Base-by-base conservation (phyloP, 2,113 vertebrate genomes). In the Symphodus melops region DNA sequence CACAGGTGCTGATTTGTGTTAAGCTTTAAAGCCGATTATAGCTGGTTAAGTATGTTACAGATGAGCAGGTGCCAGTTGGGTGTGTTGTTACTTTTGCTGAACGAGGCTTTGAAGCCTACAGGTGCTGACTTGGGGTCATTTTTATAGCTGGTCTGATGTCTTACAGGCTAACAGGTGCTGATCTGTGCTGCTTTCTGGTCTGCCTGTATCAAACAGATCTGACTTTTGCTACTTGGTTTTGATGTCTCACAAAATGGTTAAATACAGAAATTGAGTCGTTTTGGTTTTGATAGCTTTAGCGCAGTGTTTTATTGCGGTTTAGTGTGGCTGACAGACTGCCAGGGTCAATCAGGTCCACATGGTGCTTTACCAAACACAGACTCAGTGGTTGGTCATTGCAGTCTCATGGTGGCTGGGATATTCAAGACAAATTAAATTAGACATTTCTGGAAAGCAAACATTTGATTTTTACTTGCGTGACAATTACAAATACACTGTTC, bases 21-120 rank as follows among this genome's bases (percentile, higher is more conserved):
- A 44, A 71, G 63, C 75, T 77, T 72, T 82, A 82, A 84, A 87
- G 72, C 72, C 11, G 72, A 69, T 78, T 68, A 89, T 72, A 61
- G 81, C 2, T 13, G 77, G 54, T 69, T 70, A 11, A 56, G 51
- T 72, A 12, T 71, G 62, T 72, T 75, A 70, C 83, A 85, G 81
- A 78, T 65, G 70, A 87, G 77, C 84, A 86, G 85, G 79, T 84
- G 81, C n/a, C 72, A 48, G 39, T 44, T 21, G 33, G 58, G 61
- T 23, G 75, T 85, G 52, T 68, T 62, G 79, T 90, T 60, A 82
- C 79, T 42, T 48, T 17, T 48, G 39, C 69, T 73, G 25, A 65
- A 37, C 9, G 5, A 23, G 37, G 55, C 86, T 89, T 82, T 81
- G 67, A 79, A 84, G 63, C 70, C 53, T 54, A 20, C 83, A 83